Percentiles rank a stretch among this genome's conserved stretches.
Conservation (phyloP, 1,140 invertebrate species). For the Ceratosolen solmsi region DNA sequence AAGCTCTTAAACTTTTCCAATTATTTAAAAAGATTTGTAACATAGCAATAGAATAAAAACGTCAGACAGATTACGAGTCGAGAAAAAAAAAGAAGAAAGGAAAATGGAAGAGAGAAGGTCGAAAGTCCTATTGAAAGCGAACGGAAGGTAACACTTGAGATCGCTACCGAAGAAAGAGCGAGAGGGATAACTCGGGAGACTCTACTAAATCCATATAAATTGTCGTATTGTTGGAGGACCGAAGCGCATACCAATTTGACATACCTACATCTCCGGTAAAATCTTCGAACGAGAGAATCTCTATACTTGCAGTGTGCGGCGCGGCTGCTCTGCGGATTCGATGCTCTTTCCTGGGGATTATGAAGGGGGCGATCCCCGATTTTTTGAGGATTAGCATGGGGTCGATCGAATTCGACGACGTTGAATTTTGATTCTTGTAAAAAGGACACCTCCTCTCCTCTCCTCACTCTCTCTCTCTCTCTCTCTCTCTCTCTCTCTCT, state of each 20-base stretch:
- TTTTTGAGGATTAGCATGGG: slow-evolving; percentile 37
- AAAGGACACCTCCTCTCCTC: not conserved
- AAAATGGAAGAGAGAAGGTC: slow-evolving; percentile 51
- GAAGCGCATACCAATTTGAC: slow-evolving; percentile 68
- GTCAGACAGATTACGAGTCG: slow-evolving; percentile 39
- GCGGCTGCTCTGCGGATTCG: slow-evolving; percentile 27
- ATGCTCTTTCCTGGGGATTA: slow-evolving; percentile 47
- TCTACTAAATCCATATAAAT: slow-evolving; percentile 72
- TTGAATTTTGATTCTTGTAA: slow-evolving; percentile 17
- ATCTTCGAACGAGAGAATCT: slow-evolving; percentile 54
- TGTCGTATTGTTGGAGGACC: slow-evolving; percentile 70
- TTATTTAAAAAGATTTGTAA: slow-evolving; percentile 17
- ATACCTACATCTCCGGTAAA: slow-evolving; percentile 60
- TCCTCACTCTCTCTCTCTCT: not conserved
- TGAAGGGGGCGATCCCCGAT: slow-evolving; percentile 32
- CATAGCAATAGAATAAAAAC: slow-evolving; percentile 12
- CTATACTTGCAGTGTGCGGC: slow-evolving; percentile 2
- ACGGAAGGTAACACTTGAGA: slow-evolving; percentile 71
- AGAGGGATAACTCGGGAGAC: slow-evolving; percentile 67
- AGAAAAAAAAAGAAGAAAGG: slow-evolving; percentile 47
- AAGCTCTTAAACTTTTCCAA: not conserved
- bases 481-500: no score
- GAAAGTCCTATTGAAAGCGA: slow-evolving; percentile 67
- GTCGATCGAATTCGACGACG: slow-evolving; percentile 41
- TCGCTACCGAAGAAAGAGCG: slow-evolving; percentile 60